phyloP scores from a whole-genome alignment of 2,113 vertebrate species.

The Ahaetulla prasina region DNA sequence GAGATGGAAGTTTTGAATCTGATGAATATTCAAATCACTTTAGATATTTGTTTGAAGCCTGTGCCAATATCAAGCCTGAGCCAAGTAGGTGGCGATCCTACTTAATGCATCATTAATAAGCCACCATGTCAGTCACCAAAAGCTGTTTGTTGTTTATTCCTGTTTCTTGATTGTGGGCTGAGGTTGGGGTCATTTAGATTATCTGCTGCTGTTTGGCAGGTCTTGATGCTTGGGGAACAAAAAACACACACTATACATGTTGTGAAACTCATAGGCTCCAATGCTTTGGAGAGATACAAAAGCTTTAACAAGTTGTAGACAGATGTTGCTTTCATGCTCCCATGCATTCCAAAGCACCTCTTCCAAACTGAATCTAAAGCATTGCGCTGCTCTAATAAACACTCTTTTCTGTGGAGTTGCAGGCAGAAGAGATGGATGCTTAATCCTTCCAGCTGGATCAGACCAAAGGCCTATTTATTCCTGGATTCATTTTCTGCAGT shows the following conservation, averaged over 20 bases:
- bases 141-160: not conserved
- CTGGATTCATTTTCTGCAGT: not conserved
- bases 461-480: not conserved
- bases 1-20: constrained; percentile 12
- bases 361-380: not conserved
- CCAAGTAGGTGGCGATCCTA: not conserved
- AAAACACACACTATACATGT: not conserved
- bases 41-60: constrained; percentile 25
- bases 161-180: not conserved
- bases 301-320: not conserved
- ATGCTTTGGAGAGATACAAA: not conserved
- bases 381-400: not conserved
- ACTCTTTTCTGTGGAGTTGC: not conserved
- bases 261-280: not conserved
- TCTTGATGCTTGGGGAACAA: not conserved
- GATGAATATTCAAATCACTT: constrained; percentile 19
- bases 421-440: not conserved
- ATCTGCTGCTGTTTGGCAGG: not conserved
- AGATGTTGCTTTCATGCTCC: not conserved
- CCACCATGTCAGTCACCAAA: not conserved
- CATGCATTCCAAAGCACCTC: not conserved
- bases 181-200: not conserved
- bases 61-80: not conserved
- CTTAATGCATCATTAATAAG: not conserved
- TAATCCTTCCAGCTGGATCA: not conserved